phyloP scores from a whole-genome alignment of 2,888 invertebrate genomes.

The Ormyrus rosae region DNA sequence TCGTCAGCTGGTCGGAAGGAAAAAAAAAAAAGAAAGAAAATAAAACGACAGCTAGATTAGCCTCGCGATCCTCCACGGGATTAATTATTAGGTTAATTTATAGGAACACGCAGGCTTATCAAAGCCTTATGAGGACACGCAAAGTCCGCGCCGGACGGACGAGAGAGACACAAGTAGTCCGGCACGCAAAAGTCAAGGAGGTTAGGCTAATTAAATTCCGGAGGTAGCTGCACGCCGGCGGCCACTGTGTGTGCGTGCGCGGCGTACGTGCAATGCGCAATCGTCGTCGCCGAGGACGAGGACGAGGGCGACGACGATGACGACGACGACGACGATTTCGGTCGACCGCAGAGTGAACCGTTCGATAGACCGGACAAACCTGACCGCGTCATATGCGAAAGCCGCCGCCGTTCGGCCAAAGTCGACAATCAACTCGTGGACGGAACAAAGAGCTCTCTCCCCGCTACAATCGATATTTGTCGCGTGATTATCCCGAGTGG shows the following conservation, averaged over 20 bases:
- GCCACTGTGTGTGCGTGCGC: not conserved
- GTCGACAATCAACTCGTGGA: too few species aligned
- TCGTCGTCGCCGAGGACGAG: not conserved
- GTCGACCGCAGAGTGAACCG: slow-evolving; percentile 18
- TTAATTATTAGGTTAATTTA: too few species aligned
- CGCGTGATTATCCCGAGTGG: slow-evolving; percentile 19
- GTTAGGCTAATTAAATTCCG: slow-evolving; percentile 38
- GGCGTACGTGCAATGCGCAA: not conserved
- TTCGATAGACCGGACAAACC: slow-evolving; percentile 12
- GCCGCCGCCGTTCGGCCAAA: too few species aligned
- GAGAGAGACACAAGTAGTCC: too few species aligned
- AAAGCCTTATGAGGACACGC: too few species aligned
- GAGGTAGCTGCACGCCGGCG: not conserved
- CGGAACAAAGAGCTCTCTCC: not conserved
- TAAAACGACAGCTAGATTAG: too few species aligned
- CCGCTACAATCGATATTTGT: slow-evolving; percentile 31
- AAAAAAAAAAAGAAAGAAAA: too few species aligned
- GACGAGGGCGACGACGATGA: too few species aligned
- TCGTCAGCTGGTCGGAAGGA: too few species aligned
- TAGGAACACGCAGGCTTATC: too few species aligned
- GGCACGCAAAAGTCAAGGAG: slow-evolving; percentile 6
- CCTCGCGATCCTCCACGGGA: too few species aligned
- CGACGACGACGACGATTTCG: slow-evolving; percentile 19
- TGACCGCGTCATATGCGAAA: slow-evolving; percentile 16
- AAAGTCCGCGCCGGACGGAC: too few species aligned